Evolutionary conservation across 2,888 invertebrate genomes (phyloP).

Genomic region (Lepidocyrtoides sp.): DNA sequence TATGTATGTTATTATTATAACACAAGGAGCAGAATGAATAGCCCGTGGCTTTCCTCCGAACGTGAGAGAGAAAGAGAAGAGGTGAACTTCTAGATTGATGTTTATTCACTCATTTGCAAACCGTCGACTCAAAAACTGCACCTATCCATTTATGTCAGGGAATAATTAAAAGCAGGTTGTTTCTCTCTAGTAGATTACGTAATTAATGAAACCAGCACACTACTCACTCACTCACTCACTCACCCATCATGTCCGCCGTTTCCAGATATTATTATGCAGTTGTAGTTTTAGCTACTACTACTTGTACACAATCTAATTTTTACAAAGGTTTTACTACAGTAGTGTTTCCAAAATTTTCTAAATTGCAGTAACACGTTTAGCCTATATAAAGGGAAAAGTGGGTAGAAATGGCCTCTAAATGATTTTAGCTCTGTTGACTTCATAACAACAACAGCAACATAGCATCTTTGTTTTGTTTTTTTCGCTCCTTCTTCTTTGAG

Average conservation of each 20-base stretch:
- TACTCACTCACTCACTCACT: constrained; percentile 18
- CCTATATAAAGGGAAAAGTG: background rate
- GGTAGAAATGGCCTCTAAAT: background rate
- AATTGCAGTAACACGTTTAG: background rate
- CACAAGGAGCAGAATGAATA: constrained; percentile 24
- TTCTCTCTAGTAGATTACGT: constrained; percentile 68
- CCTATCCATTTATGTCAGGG: constrained; percentile 74
- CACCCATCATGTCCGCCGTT: background rate
- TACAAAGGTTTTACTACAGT: background rate
- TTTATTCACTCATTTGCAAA: constrained; percentile 68
- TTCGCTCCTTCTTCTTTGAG: background rate
- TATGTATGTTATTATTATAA: background rate
- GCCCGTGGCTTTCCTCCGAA: background rate
- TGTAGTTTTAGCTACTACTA: no score
- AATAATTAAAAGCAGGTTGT: constrained; percentile 75
- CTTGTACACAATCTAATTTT: background rate
- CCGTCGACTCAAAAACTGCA: constrained; percentile 56
- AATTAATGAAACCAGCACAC: constrained; percentile 69
- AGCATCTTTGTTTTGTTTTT: background rate
- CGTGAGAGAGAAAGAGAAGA: background rate
- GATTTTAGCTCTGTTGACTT: no score
- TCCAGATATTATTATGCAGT: no score
- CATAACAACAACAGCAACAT: no score
- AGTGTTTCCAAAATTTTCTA: background rate
- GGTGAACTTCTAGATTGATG: constrained; percentile 11